Base-by-base conservation (phyloP, 2,888 invertebrate genomes). In the Morpho achilles region DNA sequence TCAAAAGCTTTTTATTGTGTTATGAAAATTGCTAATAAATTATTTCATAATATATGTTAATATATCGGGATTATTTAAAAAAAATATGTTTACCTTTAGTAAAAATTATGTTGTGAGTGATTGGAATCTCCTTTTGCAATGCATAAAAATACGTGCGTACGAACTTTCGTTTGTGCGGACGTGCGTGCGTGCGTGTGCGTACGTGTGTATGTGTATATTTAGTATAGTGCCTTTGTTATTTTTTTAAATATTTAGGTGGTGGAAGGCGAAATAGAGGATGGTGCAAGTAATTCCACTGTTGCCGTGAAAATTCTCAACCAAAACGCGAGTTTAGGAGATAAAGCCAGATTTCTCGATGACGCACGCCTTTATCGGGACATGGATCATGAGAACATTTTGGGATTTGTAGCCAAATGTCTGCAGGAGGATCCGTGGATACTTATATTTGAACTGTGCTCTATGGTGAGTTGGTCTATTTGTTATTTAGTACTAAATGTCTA, bases 271-370 rank as follows among this genome's bases (percentile, higher is more conserved):
- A 93, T 96, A 2, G 72, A 72, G 66, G 70, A 80, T 68, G 72
- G 77, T 47, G 74, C 80, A 53, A 71, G 72, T 8, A 75, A 75
- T 7, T 70, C 75, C 41, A 91, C 92, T 39, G 95, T 95, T n/a
- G 93, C 95, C n/a, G 96, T 96, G 6, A 94, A 95, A 77, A 95
- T 96, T 62, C 90, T 97, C 46, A 94, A 95, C 63, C 95, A 95
- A 70, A 95, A 95, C 73, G 95, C 96, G 9, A 93, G 93, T 9
- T 87, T 93, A n/a, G 92, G 92, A 51, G 96, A 97, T 72, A 95
- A 96, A 74, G 93, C 94, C 62, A 92, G 94, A 72, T 97, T 96
- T 81, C 89, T 97, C 50, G 94, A 95, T 66, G 96, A 97, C 76
- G 94, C 94, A 9, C 90, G 91, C 52, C 91, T 95, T 41, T 96